Conservation (phyloP, 1,140 invertebrate genomes). For the Nephotettix cincticeps region DNA sequence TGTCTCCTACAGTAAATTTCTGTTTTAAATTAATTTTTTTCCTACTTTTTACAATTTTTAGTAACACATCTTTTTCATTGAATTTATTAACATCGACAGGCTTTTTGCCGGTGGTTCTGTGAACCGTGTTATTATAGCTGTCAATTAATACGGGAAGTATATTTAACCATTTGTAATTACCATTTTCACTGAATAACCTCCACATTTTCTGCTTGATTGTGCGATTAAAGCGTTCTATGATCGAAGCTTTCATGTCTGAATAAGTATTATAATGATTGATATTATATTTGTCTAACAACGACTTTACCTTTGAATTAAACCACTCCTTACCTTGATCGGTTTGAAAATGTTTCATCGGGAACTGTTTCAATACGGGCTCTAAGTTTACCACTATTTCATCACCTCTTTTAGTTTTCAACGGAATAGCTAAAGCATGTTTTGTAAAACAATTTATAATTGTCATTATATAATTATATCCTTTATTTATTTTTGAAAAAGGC, state of each 20-base stretch:
- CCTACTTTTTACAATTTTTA: conserved; percentile 19
- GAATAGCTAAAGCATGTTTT: background rate
- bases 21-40: conserved; percentile 30
- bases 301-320: background rate
- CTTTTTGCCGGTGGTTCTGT: conserved; percentile 49
- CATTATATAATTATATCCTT: background rate
- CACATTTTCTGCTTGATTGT: conserved; percentile 51
- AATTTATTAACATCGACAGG: conserved; percentile 43
- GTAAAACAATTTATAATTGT: background rate
- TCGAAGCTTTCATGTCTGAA: conserved; percentile 47
- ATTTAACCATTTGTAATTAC: conserved; percentile 41
- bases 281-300: conserved; percentile 11
- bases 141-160: conserved; percentile 45
- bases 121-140: conserved; percentile 48
- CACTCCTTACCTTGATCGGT: background rate
- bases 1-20: conserved; percentile 35
- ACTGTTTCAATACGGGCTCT: conserved; percentile 28
- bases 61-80: conserved; percentile 36
- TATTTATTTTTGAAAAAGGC: background rate
- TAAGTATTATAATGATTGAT: conserved; percentile 38
- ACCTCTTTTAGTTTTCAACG: conserved; percentile 44
- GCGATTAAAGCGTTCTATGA: conserved; percentile 51
- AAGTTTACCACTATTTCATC: conserved; percentile 41
- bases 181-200: conserved; percentile 42
- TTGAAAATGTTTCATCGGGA: conserved; percentile 38